Base-by-base conservation (phyloP, 2,797 vertebrate species). In the Hydrocynus forskahlii region DNA sequence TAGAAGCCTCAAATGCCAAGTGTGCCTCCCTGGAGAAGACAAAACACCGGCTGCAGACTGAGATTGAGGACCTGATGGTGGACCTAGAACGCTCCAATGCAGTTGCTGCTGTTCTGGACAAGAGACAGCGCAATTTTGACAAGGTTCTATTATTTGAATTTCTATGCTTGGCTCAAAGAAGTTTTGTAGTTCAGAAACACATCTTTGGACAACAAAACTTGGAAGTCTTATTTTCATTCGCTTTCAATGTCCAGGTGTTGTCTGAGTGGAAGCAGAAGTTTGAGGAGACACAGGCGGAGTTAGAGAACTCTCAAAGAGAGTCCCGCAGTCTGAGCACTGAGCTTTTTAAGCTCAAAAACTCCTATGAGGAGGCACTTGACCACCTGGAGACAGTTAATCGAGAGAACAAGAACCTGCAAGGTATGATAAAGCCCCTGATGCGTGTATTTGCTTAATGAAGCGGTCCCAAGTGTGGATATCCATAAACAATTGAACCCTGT, bases 391-490 rank as follows among this genome's bases (percentile, higher is more conserved):
- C 96, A 0, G 89, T 97, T 43, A 96, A 94, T 88, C 91, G 96
- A 19, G 97, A 99, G 89, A 99, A 98, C 91, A 98, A 94, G 90
- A 98, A 98, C 89, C 91, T 99, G n/a, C 97, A 97, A 90, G 97
- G 97, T 97, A 92, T 17, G 4, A 2, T 40, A 62, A 50, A 45
- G n/a, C 7, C 8, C 45, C 16, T 50, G 23, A 50, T 48, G 10
- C 23, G 45, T 48, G 67, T 5, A 50, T 14, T 25, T 7, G 25
- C 45, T 70, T 23, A 23, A 25, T 16, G 10, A 48, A 50, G n/a
- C 13, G 14, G 45, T 25, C 17, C 7, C 16, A 54, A 17, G 14
- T 25, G 35, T 13, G 14, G 17, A 62, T 55, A 14, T 78, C 0
- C 10, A 69, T 25, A 59, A 78, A 29, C 35, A 10, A 52, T 9